Evolutionary conservation across 2,888 invertebrate species (phyloP).

Genomic region (Epinotia nisella): DNA sequence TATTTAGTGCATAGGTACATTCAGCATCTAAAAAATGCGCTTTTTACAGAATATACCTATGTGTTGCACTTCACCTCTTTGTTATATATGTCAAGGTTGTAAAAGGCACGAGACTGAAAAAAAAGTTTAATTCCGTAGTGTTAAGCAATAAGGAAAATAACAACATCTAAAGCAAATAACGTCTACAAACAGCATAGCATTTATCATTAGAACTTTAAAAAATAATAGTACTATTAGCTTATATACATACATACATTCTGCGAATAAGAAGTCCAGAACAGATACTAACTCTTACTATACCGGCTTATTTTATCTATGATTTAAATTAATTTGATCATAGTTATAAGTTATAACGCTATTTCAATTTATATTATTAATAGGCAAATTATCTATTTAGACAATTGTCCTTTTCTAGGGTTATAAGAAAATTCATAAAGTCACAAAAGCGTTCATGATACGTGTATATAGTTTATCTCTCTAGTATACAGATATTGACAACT

Average conservation of each 20-base stretch:
- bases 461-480: no score
- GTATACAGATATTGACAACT: no score
- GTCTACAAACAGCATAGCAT: constrained; percentile 4
- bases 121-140: not conserved
- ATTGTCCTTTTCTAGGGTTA: no score
- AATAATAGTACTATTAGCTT: constrained; percentile 31
- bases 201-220: constrained; percentile 2
- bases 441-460: no score
- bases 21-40: not conserved
- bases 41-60: not conserved
- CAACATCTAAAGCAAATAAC: not conserved
- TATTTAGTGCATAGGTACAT: not conserved
- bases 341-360: not conserved
- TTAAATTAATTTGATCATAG: not conserved
- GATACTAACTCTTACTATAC: not conserved
- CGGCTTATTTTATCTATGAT: not conserved
- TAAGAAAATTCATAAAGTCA: no score
- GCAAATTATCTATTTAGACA: no score
- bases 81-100: not conserved
- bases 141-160: not conserved
- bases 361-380: no score
- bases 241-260: constrained; percentile 5
- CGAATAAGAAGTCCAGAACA: constrained; percentile 19
- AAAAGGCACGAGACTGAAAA: not conserved
- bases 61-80: not conserved